These are phyloP conservation scores for Gerris buenoi DNA, from an alignment of 1,140 invertebrate genomes.

Conservation along the genomic window DNA sequence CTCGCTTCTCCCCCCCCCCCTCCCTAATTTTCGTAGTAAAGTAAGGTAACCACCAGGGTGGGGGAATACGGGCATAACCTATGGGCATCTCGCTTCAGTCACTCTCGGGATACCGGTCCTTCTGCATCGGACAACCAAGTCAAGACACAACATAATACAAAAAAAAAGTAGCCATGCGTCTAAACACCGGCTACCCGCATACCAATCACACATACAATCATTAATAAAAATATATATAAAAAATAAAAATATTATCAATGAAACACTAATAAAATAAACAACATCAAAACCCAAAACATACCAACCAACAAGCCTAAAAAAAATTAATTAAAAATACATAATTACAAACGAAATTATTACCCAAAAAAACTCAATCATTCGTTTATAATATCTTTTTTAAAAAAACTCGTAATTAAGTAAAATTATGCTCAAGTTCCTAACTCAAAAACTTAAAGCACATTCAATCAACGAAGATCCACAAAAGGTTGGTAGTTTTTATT, in stretches of 20 bases:
- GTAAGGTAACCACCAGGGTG: not conserved
- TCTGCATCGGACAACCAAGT: too few species aligned
- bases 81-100: not conserved
- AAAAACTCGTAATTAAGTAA: too few species aligned
- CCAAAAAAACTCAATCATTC: too few species aligned
- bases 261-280: too few species aligned
- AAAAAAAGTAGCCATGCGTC: not conserved
- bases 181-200: not conserved
- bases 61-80: not conserved
- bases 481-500: constrained; percentile 36
- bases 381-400: too few species aligned
- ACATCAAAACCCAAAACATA: too few species aligned
- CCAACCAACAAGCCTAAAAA: too few species aligned
- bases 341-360: too few species aligned
- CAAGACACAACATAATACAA: too few species aligned
- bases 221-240: not conserved
- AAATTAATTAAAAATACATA: too few species aligned
- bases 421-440: constrained; percentile 64
- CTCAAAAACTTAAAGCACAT: constrained; percentile 61
- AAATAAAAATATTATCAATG: not conserved
- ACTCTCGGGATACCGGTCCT: not conserved
- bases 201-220: not conserved
- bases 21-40: not conserved
- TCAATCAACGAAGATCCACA: constrained; percentile 59
- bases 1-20: too few species aligned